Evolutionary conservation across 2,888 invertebrate genomes (phyloP), one percentile per base, ranked within the genome.

Genomic region (Cephonodes hylas): DNA sequence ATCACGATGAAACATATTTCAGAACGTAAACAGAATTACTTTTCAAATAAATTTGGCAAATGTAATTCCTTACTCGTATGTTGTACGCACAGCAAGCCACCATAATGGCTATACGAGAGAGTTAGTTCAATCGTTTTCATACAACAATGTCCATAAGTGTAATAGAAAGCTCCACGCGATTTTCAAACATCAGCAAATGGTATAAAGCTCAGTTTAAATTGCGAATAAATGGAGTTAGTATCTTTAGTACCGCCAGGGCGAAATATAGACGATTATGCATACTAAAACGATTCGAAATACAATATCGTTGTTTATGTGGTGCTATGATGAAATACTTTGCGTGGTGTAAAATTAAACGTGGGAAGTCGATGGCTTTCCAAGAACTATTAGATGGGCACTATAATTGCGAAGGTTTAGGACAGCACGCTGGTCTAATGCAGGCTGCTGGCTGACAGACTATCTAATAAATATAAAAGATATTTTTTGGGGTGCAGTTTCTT

Each of bases 241-340:
- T 18, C 15, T 27, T 31, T n/a, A 27, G 18, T 8, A 10, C 13
- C 23, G 20, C 20, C 13, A 20, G 7, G 4, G 2, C 8, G 20
- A 18, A 5, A 53, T 20, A 3, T 1, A 27, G 31, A 53, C 31
- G 53, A 53, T 53, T 18, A 53, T 53, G 53, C 31, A 18, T 53
- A 5, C 18, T 27, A 15, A 48, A 48, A 1, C 48, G 18, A 53
- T 53, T 18, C 18, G 53, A 31, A 53, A 53, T 53, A 31, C 53
- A 31, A 53, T 53, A 53, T 31, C 18, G 53, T 31, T 53, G 53
- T 53, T 53, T 53, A 53, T 53, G 1, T 5, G 31, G 15, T 18
- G 15, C 31, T 1, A 53, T 53, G 53, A 31, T 53, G 53, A 31
- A 53, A 53, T 53, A 18, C 53, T 53, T 53, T 53, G 53, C 53